Evolutionary conservation across 2,113 vertebrate genomes (phyloP).

Genomic region (Hydrochoerus hydrochaeris): DNA sequence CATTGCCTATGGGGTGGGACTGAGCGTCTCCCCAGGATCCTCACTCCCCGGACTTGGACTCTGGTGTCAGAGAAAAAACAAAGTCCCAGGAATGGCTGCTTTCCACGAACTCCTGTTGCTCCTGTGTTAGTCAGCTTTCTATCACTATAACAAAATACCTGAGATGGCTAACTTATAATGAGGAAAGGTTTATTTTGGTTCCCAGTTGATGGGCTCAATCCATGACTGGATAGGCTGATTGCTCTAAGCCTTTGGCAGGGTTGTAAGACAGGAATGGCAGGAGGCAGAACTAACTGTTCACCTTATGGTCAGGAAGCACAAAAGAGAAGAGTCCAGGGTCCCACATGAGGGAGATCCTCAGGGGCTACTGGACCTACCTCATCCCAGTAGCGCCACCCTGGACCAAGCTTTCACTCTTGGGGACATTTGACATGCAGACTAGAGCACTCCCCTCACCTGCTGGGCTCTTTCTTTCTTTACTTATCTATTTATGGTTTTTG

Average conservation of each 20-base stretch:
- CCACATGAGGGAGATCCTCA: background rate
- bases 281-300: background rate
- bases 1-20: background rate
- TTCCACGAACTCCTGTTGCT: background rate
- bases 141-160: background rate
- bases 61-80: background rate
- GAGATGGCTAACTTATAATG: background rate
- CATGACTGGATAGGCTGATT: background rate
- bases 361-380: background rate
- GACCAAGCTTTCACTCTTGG: no score
- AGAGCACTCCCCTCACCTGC: no score
- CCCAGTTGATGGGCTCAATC: background rate
- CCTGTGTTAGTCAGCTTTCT: background rate
- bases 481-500: background rate
- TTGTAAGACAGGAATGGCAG: background rate
- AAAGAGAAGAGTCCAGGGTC: background rate
- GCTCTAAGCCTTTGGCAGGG: background rate
- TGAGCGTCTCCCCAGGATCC: background rate
- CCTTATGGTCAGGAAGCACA: background rate
- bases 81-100: background rate
- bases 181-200: background rate
- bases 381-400: background rate
- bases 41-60: background rate
- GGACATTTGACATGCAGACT: background rate
- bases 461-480: no score